Percentiles rank a stretch among this genome's conserved stretches.
Conservation (phyloP, 2,113 vertebrate genomes). For the Thalassoma bifasciatum region DNA sequence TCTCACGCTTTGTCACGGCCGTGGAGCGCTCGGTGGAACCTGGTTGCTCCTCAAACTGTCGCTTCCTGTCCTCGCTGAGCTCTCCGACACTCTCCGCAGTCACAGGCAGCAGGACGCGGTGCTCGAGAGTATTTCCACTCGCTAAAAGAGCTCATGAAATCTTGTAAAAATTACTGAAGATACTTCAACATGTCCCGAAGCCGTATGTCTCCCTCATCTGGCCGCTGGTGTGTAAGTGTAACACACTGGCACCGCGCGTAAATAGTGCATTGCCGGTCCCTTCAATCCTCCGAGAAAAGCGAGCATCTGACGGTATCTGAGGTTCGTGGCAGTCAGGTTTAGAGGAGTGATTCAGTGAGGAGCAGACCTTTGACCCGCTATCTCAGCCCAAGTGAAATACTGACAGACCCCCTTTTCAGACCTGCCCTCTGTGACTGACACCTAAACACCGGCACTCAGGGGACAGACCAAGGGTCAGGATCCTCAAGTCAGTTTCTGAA, state of each 20-base stretch:
- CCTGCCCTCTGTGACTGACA: too few relatives aligned
- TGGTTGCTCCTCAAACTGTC: conserved; percentile 33
- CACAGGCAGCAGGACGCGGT: conserved; percentile 31
- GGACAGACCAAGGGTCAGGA: too few relatives aligned
- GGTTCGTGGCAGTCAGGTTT: conserved; percentile 33
- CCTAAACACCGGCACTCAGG: too few relatives aligned
- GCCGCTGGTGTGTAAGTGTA: conserved; percentile 75
- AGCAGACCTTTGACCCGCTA: too few relatives aligned
- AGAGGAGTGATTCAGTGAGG: conserved; percentile 3
- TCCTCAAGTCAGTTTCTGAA: too few relatives aligned
- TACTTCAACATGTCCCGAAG: conserved; percentile 76
- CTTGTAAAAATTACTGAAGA: conserved; percentile 62
- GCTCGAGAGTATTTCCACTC: conserved; percentile 58
- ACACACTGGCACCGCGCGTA: conserved; percentile 72
- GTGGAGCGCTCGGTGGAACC: conserved; percentile 51
- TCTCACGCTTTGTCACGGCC: conserved; percentile 70
- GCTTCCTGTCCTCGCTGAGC: conserved; percentile 2
- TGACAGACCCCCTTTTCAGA: too few relatives aligned
- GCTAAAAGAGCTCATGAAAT: conserved; percentile 71
- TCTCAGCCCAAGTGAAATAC: too few relatives aligned
- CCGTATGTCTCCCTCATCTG: conserved; percentile 81
- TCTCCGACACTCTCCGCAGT: conserved; percentile 4
- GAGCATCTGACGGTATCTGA: neutral
- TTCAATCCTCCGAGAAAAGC: conserved; percentile 26
- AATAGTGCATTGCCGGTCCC: conserved; percentile 60